Percentiles rank a stretch among this genome's conserved stretches.
Evolutionary conservation across 2,888 invertebrate species (phyloP).

Genomic region (Drosophila putrida): DNA sequence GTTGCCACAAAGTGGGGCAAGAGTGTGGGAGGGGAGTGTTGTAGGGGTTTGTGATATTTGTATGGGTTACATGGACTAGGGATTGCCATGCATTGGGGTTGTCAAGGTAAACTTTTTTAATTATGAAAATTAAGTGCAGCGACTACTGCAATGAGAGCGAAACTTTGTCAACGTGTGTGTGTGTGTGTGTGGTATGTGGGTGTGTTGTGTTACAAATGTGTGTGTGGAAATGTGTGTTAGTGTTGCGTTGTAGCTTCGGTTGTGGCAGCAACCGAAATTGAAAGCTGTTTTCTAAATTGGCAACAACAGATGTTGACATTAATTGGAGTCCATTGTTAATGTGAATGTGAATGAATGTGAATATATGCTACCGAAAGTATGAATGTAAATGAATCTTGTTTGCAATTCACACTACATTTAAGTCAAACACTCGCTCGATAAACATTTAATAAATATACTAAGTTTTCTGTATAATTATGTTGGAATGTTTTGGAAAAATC

Average conservation of each 20-base stretch:
- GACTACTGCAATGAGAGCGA: conserved; percentile 63
- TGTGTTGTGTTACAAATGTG: neutral
- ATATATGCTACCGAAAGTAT: conserved; percentile 21
- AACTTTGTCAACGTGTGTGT: conserved; percentile 52
- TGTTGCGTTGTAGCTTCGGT: conserved; percentile 10
- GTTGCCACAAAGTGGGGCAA: neutral
- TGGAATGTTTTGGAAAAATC: neutral
- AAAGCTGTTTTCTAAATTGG: conserved; percentile 63
- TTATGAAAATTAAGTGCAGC: conserved; percentile 78
- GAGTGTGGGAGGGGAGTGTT: neutral
- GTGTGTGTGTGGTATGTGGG: neutral
- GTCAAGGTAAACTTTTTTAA: conserved; percentile 77
- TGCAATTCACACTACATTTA: conserved; percentile 6
- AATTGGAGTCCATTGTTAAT: conserved; percentile 60
- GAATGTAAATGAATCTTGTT: conserved; percentile 35
- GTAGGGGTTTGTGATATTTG: neutral
- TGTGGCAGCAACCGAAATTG: conserved; percentile 46
- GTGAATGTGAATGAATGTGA: conserved; percentile 44
- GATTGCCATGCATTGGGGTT: conserved; percentile 45
- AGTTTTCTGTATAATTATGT: too few species aligned
- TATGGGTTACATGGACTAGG: conserved; percentile 3
- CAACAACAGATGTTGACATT: conserved; percentile 64
- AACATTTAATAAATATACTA: conserved; percentile 1
- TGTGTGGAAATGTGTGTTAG: conserved; percentile 6
- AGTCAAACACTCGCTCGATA: neutral